Evolutionary conservation across 2,888 invertebrate species (phyloP), one percentile per base, ranked within the genome.

Genomic region (Drosophila merina): DNA sequence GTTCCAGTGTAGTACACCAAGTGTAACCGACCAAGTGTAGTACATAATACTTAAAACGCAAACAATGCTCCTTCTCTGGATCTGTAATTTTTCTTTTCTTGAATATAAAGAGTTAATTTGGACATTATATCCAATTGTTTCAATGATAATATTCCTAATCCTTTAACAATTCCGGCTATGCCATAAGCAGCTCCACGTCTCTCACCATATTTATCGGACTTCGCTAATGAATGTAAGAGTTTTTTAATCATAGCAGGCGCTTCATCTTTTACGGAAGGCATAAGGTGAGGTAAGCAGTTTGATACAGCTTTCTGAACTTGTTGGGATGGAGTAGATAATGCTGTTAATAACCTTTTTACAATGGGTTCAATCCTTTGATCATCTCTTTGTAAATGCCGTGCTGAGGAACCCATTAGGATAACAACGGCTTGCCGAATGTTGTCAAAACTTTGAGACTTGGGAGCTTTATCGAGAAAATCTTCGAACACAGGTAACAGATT

Each of bases 271-370:
- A 99, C 95, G 0, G 97, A 96, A 0, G 97, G 97, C 75, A 99
- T 97, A 68, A 99, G 92, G 84, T 97, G 97, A 0, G 99, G 98
- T 71, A 99, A 93, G 90, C 99, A 99, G 91, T 98, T 97, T 48
- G 98, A 97, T 0, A 99, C 99, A 0, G 99, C 97, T 92, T 98
- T 98, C 93, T 99, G 99, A 0, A 99, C 98, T 93, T 97, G 97
- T 91, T 99, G 98, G 40, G 99, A 98, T 9, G 99, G 99, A 40
- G 99, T 99, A 36, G 97, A 96, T 4, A 99, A 93, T 0, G 99
- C 97, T 54, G 97, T 95, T 55, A 99, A 95, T 48, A 99, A 93
- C 66, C 98, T 94, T 82, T 95, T 94, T 7, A 99, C 96, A 87
- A 99, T 99, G n/a, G 99, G 98, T 89, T 96, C 96, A 80, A 99